Percentiles rank a stretch among this genome's conserved stretches.
These are phyloP conservation scores for Zele albiditarsus DNA, from an alignment of 2,888 invertebrate species.

Conservation along the genomic window DNA sequence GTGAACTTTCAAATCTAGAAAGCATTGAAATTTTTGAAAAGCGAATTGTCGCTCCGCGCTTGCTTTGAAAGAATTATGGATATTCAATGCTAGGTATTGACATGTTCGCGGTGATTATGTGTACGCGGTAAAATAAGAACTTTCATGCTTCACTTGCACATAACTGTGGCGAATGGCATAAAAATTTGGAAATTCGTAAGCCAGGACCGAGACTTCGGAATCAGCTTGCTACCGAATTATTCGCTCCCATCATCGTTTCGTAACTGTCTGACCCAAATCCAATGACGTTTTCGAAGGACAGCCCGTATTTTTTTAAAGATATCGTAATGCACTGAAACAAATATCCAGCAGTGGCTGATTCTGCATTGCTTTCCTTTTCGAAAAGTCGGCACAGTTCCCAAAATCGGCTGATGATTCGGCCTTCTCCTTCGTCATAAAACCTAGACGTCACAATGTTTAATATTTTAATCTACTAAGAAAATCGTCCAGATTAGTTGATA, in stretches of 20 bases:
- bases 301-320: conserved; percentile 42
- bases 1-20: conserved; percentile 50
- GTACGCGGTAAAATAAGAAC: no score
- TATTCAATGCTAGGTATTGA: conserved; percentile 58
- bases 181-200: conserved; percentile 55
- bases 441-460: conserved; percentile 28
- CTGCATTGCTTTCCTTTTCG: conserved; percentile 37
- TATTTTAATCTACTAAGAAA: background rate
- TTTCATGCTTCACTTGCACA: conserved; percentile 62
- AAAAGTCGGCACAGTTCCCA: conserved; percentile 53
- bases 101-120: conserved; percentile 53
- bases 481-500: background rate
- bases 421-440: conserved; percentile 49
- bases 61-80: conserved; percentile 55
- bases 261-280: conserved; percentile 58
- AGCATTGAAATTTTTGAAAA: conserved; percentile 52
- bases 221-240: conserved; percentile 58
- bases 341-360: conserved; percentile 45
- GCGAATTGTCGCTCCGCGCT: conserved; percentile 52
- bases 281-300: conserved; percentile 56
- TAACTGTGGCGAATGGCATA: conserved; percentile 62
- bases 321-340: conserved; percentile 41
- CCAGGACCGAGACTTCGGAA: conserved; percentile 44
- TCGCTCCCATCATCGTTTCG: conserved; percentile 56
- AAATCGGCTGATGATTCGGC: conserved; percentile 48